Evolutionary conservation across 1,140 invertebrate genomes (phyloP), one percentile per base, ranked within the genome.

Genomic region (Drosophila paulistorum): DNA sequence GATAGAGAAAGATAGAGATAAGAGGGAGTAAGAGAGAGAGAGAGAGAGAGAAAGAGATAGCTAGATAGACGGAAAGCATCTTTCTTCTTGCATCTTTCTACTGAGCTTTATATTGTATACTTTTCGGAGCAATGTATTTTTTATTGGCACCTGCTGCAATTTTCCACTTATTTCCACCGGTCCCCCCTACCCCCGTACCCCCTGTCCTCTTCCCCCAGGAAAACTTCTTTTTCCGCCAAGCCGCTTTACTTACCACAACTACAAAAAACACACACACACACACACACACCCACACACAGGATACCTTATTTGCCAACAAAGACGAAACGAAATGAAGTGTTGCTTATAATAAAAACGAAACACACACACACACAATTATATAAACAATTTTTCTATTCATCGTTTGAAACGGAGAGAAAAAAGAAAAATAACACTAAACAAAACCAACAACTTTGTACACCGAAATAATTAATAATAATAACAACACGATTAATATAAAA

Each of bases 381-480:
- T 33, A 26, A 26, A 26, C 26, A 26, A 26, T 5, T 57, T 57
- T 57, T 57, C 54, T 57, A 57, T 33, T 57, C 17, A 73, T n/a
- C 9, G 61, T 69, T 76, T 68, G 45, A 79, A 79, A 68, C 64
- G 59, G 68, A 65, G 33, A 55, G 41, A 35, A 67, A 17, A 17
- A 17, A n/a, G n/a, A 17, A 13, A 61, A 65, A 57, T 51, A 60
- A 72, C 74, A 83, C 79, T 80, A 83, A 90, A 82, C 87, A 90
- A 90, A 90, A 87, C 70, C 83, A 90, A 90, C 76, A 90, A 90
- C 87, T 90, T 90, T 90, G 87, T 90, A 90, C 87, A 90, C 87
- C 86, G 87, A 90, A 90, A 83, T 77, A 90, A 90, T 90, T 87
- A 79, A 83, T 90, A 89, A 85, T 90, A 89, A 85, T 33, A 81